Percentiles rank a stretch among this genome's conserved stretches.
phyloP scores from a whole-genome alignment of 1,140 invertebrate genomes.

The Drosophila ambigua region DNA sequence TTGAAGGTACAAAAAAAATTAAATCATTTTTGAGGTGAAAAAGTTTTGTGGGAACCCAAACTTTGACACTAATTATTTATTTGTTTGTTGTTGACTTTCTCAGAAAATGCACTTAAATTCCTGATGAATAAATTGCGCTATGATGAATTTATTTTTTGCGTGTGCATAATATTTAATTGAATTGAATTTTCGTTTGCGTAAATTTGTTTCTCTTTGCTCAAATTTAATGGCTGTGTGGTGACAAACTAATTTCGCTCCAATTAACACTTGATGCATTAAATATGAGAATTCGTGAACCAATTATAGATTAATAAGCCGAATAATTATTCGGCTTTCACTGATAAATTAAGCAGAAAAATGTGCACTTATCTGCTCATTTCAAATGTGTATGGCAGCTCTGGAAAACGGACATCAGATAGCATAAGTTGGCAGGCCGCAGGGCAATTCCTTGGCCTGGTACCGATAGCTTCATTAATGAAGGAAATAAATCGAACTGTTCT shows the following conservation, averaged over 20 bases:
- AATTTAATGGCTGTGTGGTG: slow-evolving; percentile 23
- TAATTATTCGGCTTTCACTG: slow-evolving; percentile 12
- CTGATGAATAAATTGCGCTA: slow-evolving; percentile 24
- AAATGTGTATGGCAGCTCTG: not conserved
- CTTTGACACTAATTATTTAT: slow-evolving; percentile 41
- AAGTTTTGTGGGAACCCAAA: slow-evolving; percentile 13
- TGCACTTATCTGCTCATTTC: slow-evolving; percentile 1
- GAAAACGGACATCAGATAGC: too few relatives aligned
- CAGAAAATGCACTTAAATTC: slow-evolving; percentile 1
- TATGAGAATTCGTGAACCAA: slow-evolving; percentile 19
- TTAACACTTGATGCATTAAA: slow-evolving; percentile 36
- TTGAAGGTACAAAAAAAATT: slow-evolving; percentile 29
- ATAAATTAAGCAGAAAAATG: not conserved
- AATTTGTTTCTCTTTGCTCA: slow-evolving; percentile 31
- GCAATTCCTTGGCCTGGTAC: too few relatives aligned
- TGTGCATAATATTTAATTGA: slow-evolving; percentile 3
- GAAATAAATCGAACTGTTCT: too few relatives aligned
- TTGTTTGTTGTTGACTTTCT: slow-evolving; percentile 22
- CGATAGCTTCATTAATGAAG: too few relatives aligned
- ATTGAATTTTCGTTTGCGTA: not conserved
- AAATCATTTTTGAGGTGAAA: slow-evolving; percentile 35
- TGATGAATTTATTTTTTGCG: slow-evolving; percentile 13
- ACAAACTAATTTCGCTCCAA: slow-evolving; percentile 31
- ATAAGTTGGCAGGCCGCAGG: too few relatives aligned
- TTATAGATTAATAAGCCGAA: slow-evolving; percentile 21